phyloP scores from a whole-genome alignment of 2,797 vertebrate species.

The Mus spretus region DNA sequence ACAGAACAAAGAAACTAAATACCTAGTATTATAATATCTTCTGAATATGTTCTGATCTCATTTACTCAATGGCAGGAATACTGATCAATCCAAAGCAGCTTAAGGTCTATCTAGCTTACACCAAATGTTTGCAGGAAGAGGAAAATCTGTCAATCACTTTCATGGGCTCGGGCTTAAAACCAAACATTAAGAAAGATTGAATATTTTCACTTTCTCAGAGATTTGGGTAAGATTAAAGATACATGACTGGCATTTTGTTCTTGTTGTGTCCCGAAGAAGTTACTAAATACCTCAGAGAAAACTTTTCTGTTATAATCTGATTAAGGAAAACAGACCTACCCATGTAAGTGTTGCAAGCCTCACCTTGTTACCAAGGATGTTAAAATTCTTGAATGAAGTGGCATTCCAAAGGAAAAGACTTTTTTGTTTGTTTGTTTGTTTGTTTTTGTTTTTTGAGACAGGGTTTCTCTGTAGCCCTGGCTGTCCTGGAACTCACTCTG shows the following conservation, averaged over 20 bases:
- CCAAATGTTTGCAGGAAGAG: neutral
- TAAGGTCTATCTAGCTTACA: neutral
- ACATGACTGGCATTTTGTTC: neutral
- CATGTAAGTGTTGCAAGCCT: constrained; percentile 4
- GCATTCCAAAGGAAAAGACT: constrained; percentile 43
- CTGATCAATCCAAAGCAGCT: neutral
- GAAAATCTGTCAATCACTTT: constrained; percentile 2
- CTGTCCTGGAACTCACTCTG: too few relatives aligned
- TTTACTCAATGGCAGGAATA: neutral
- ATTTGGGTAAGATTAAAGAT: constrained; percentile 2
- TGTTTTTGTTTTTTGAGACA: too few relatives aligned
- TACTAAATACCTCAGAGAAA: constrained; percentile 51
- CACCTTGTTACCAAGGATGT: constrained; percentile 44
- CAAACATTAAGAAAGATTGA: neutral
- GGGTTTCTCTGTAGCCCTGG: too few relatives aligned
- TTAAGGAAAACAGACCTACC: constrained; percentile 12
- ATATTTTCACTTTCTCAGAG: constrained; percentile 7
- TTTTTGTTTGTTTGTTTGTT: too few relatives aligned
- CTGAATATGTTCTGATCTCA: neutral
- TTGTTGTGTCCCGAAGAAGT: constrained; percentile 31
- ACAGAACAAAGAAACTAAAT: neutral
- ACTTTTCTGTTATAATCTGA: neutral
- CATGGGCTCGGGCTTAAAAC: neutral
- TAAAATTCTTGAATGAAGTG: constrained; percentile 12
- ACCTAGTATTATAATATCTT: constrained; percentile 25